Percentiles rank a stretch among this genome's conserved stretches.
phyloP scores from a whole-genome alignment of 2,797 vertebrate species.

The Anguilla megastoma region DNA sequence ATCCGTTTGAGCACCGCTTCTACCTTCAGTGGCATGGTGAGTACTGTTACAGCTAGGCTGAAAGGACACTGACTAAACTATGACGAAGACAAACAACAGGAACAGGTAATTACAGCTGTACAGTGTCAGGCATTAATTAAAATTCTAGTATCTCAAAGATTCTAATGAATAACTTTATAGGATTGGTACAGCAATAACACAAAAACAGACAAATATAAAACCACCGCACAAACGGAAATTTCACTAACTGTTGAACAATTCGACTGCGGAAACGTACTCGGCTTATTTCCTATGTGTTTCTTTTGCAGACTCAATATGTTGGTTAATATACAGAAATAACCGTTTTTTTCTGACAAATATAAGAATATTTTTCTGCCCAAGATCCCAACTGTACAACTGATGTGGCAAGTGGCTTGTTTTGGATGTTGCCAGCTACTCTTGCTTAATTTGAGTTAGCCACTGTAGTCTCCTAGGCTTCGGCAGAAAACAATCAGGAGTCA shows the following conservation, averaged over 20 bases:
- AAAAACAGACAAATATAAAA: neutral
- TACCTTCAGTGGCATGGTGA: neutral
- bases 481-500: neutral
- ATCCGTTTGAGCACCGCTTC: neutral
- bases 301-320: neutral
- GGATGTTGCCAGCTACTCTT: neutral
- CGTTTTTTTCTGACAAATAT: neutral
- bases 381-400: neutral
- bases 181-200: neutral
- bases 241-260: neutral
- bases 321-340: neutral
- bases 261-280: neutral
- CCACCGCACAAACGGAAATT: neutral
- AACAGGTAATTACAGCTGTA: neutral
- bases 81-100: neutral
- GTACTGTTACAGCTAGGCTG: neutral
- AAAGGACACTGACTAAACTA: neutral
- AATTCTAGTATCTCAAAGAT: neutral
- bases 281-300: neutral
- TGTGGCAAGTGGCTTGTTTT: neutral
- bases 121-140: neutral
- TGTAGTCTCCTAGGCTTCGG: neutral
- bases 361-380: neutral
- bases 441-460: neutral
- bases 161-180: neutral